Percentiles rank a stretch among this genome's conserved stretches.
Conservation (phyloP, 2,113 vertebrate species). For the Pedetes capensis region DNA sequence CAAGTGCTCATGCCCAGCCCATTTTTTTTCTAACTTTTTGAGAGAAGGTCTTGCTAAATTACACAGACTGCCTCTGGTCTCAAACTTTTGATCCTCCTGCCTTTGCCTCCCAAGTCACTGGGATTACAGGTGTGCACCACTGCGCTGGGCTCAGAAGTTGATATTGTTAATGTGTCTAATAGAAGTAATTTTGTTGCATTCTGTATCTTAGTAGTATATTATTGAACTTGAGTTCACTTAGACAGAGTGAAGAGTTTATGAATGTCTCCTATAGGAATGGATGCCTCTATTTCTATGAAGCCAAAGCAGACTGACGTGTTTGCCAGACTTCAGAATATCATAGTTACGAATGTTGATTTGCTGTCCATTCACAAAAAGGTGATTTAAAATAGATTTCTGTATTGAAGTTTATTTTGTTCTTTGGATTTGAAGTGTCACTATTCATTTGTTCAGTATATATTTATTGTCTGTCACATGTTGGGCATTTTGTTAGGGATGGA, state of each 20-base stretch:
- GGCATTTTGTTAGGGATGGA: background rate
- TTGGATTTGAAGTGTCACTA: background rate
- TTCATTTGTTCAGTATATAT: background rate
- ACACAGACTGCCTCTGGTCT: no score
- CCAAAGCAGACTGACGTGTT: slow-evolving; percentile 88
- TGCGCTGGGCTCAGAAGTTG: no score
- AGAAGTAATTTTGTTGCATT: background rate
- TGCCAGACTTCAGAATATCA: slow-evolving; percentile 89
- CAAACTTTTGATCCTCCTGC: no score
- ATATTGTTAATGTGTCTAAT: background rate
- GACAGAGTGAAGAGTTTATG: background rate
- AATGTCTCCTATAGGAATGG: slow-evolving; percentile 85
- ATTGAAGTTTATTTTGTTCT: background rate
- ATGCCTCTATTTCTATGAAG: slow-evolving; percentile 87
- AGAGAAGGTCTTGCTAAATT: no score
- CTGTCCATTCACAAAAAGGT: slow-evolving; percentile 93
- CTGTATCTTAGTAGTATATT: background rate
- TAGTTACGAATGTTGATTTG: slow-evolving; percentile 90
- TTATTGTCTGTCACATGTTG: background rate
- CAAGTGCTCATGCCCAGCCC: no score
- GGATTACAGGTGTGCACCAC: no score
- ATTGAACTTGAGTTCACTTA: background rate
- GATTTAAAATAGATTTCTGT: slow-evolving; percentile 53
- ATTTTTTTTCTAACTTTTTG: no score
- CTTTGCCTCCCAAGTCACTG: no score